A percentile compares a stretch with the other conserved stretches of the same genome.
Evolutionary conservation across 2,888 invertebrate species (phyloP).

Genomic region (Theretra japonica): DNA sequence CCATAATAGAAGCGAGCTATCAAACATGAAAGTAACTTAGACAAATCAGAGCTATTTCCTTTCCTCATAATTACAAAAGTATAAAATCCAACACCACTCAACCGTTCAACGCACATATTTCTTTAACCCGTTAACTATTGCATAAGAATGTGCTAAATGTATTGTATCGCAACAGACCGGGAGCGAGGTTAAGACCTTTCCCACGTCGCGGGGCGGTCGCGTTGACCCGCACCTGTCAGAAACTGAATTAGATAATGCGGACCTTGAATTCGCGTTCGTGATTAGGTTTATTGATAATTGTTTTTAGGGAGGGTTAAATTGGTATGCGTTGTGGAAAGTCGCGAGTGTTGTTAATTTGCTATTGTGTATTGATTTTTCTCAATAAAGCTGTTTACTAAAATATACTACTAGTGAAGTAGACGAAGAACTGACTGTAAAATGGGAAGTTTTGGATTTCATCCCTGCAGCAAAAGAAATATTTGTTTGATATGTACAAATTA

Average conservation of each 20-base stretch:
- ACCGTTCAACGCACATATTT: background rate
- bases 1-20: no score
- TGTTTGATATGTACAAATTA: no score
- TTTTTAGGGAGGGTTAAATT: background rate
- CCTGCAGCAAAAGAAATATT: no score
- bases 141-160: slow-evolving; percentile 22
- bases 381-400: no score
- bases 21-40: no score
- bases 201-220: slow-evolving; percentile 34
- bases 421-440: no score
- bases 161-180: slow-evolving; percentile 26
- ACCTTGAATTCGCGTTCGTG: slow-evolving; percentile 9
- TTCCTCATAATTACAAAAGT: no score
- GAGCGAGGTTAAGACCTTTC: slow-evolving; percentile 40
- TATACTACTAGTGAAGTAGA: no score
- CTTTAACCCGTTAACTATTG: background rate
- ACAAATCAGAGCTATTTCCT: no score
- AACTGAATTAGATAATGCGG: slow-evolving; percentile 9
- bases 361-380: background rate
- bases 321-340: background rate
- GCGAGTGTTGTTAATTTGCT: background rate
- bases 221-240: slow-evolving; percentile 27
- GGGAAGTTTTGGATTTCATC: no score
- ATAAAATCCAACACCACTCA: no score
- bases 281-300: slow-evolving; percentile 15